Evolutionary conservation across 1,140 invertebrate species (phyloP), one percentile per base, ranked within the genome.

Genomic region (Heliconius himera): DNA sequence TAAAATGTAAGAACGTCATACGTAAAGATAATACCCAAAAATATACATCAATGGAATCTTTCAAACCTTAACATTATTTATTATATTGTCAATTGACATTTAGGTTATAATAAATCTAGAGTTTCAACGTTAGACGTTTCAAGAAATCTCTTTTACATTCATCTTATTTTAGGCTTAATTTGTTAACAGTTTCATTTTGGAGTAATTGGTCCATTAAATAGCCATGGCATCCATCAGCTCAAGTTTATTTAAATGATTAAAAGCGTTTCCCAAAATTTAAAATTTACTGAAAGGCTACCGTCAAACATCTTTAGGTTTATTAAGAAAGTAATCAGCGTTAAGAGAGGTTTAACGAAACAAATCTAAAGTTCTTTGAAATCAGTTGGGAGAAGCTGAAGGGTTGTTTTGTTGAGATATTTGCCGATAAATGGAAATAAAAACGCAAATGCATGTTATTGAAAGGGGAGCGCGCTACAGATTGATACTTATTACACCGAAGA

Each of bases 161-260:
- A 56, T 5, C 13, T 66, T 13, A 29, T 29, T 66, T 66, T 16
- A 26, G 11, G n/a, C 26, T 66, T 66, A 26, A 66, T 66, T 66
- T 66, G 60, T 29, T 26, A 66, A 66, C 60, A 66, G 13, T 16
- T 66, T 66, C 11, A 66, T 26, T 66, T 66, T 29, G 1, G 8
- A 66, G 60, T 66, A 66, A 66, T 66, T 66, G 60, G 60, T 66
- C 60, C n/a, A 16, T 66, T 26, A 66, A 66, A 66, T 66, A 66
- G 60, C 60, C 9, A 29, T 66, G 22, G 22, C 60, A 66, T 66
- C 11, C n/a, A 26, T 66, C 60, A 56, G 54, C n/a, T 56, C 54
- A 22, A 56, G 54, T 56, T 56, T 56, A 56, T 20, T 56, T 56
- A 56, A 56, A 56, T 56, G n/a, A 56, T 56, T 56, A 56, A n/a